phyloP scores from a whole-genome alignment of 2,113 vertebrate genomes.

The Oreochromis aureus region DNA sequence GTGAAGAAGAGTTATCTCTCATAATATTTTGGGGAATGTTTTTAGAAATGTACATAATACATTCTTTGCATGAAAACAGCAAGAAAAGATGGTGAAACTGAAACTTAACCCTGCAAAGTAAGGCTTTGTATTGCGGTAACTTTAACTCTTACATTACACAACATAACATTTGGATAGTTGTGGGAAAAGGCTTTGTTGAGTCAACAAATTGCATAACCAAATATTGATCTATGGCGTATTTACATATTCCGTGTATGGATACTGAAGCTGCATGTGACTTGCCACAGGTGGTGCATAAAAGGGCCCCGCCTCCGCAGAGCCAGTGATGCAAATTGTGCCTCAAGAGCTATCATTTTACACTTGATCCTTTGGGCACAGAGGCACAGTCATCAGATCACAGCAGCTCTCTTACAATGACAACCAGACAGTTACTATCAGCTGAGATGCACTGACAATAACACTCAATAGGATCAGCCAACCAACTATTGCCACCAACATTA shows the following conservation, averaged over 20 bases:
- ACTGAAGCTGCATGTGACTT: conserved; percentile 3
- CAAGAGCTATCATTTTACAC: conserved; percentile 63
- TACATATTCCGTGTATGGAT: conserved; percentile 22
- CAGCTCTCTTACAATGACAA: conserved; percentile 37
- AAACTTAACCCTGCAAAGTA: neutral
- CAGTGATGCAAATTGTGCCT: conserved; percentile 70
- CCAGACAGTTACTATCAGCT: conserved; percentile 28
- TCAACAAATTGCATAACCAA: conserved; percentile 28
- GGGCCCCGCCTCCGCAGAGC: conserved; percentile 56
- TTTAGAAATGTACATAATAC: neutral
- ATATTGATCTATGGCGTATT: conserved; percentile 33
- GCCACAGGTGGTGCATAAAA: conserved; percentile 49
- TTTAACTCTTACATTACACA: neutral
- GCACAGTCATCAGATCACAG: conserved; percentile 62
- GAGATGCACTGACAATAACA: conserved; percentile 51
- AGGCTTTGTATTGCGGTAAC: neutral
- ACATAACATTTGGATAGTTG: neutral
- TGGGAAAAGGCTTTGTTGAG: neutral
- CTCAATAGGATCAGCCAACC: conserved; percentile 59
- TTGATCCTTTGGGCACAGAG: conserved; percentile 46
- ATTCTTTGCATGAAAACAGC: neutral
- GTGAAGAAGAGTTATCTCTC: neutral
- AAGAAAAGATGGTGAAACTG: neutral
- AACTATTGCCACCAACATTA: neutral
- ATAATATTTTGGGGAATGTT: neutral